Percentiles rank a stretch among this genome's conserved stretches.
These are phyloP conservation scores for Helicoverpa armigera DNA, from an alignment of 1,140 invertebrate genomes.

Conservation along the genomic window DNA sequence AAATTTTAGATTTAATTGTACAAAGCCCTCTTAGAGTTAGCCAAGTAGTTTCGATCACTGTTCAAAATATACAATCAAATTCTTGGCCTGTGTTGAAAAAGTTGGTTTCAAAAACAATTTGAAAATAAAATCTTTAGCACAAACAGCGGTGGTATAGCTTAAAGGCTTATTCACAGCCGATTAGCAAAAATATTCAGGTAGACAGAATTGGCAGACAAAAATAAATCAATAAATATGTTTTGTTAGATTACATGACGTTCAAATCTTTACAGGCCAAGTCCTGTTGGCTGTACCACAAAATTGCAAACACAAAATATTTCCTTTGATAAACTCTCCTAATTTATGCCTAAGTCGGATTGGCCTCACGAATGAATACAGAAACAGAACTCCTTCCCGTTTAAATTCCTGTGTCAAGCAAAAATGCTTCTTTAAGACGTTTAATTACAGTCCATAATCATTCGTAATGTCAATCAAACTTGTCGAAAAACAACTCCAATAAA, in stretches of 20 bases:
- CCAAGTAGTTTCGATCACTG: constrained; percentile 3
- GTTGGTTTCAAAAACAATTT: neutral
- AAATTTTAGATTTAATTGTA: constrained; percentile 41
- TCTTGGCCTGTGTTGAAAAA: neutral
- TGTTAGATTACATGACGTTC: neutral
- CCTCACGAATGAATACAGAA: neutral
- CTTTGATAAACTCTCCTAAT: constrained; percentile 11
- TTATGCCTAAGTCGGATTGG: neutral
- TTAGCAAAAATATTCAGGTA: neutral
- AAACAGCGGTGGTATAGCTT: neutral
- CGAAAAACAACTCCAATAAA: neutral
- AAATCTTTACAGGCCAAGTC: neutral
- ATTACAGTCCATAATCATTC: constrained; percentile 6
- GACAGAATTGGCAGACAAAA: neutral
- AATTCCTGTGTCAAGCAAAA: no score
- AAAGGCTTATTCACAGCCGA: neutral
- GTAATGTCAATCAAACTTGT: neutral
- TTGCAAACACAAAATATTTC: constrained; percentile 10
- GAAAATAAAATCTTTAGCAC: neutral
- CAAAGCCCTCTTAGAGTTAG: constrained; percentile 43
- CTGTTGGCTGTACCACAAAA: neutral
- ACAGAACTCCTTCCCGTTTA: no score
- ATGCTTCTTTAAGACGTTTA: no score
- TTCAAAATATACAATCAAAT: constrained; percentile 18
- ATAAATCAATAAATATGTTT: neutral